Base-by-base conservation (phyloP, 2,888 invertebrate genomes). In the Orchesella flavescens region DNA sequence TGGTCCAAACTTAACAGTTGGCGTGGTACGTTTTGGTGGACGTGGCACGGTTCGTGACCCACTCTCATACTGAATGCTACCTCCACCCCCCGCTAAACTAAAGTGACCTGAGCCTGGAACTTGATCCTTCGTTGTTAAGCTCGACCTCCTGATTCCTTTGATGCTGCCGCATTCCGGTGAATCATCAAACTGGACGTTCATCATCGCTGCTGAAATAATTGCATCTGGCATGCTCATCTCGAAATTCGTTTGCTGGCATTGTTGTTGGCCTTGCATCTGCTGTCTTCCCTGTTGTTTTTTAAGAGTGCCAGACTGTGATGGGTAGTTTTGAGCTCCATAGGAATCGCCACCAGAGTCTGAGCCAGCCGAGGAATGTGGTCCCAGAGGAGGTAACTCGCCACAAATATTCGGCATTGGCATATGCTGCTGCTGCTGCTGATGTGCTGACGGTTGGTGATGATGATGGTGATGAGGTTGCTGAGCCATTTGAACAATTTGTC, bases 151-250 rank as follows among this genome's bases (percentile, higher is more conserved):
- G 7, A 78, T 61, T 19, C 83, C 84, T 72, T 80, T 84, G n/a
- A 84, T 73, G 49, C 84, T 85, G 2, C 83, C 83, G 68, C 84
- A 83, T 63, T 86, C 86, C 17, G 86, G 84, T n/a, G 86, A 84
- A 63, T 86, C 84, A 68, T 86, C 86, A 77, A 85, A 86, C 34
- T 84, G 85, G 44, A 87, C 87, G 83, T 86, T 87, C 87, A 88
- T 88, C 88, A 88, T 88, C 19, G 88, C 87, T 10, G 88, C 87
- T 5, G 87, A 84, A 2, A 88, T 75, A 19, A 87, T 85, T 19
- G 88, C 88, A 74, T 88, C 88, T 55, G 88, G 88, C 88, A 88
- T 88, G 44, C 86, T 74, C 86, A 87, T 87, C 63, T 87, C 88
- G 63, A 85, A 87, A 75, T 85, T 69, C 63, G 84, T 23, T 65